A percentile compares a stretch with the other conserved stretches of the same genome.
phyloP scores from a whole-genome alignment of 1,140 invertebrate genomes.

The Drosophila arawakana region DNA sequence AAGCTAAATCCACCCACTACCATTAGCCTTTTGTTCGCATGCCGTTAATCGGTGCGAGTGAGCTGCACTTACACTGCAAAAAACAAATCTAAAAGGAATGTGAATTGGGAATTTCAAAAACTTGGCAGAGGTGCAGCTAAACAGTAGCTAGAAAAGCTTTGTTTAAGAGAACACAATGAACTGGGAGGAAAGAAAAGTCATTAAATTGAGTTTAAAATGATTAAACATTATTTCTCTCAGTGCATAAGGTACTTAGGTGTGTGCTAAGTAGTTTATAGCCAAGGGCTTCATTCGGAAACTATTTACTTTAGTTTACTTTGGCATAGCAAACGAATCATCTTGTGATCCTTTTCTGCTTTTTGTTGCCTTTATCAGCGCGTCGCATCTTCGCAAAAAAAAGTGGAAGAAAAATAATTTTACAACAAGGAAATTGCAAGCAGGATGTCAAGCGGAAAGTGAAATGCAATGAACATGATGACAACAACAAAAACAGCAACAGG shows the following conservation, averaged over 20 bases:
- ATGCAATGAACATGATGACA: conserved; percentile 66
- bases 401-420: conserved; percentile 65
- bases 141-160: too few species aligned
- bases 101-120: neutral
- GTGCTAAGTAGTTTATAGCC: conserved; percentile 20
- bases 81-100: neutral
- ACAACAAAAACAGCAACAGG: conserved; percentile 29
- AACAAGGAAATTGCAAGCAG: conserved; percentile 76
- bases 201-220: too few species aligned
- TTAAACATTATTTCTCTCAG: too few species aligned
- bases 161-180: too few species aligned
- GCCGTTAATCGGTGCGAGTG: conserved; percentile 25
- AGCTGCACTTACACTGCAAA: neutral
- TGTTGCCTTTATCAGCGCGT: conserved; percentile 59
- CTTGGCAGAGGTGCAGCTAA: too few species aligned
- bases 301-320: conserved; percentile 69
- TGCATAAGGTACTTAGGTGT: neutral
- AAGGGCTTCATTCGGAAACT: conserved; percentile 44
- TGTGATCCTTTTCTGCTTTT: conserved; percentile 5
- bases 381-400: conserved; percentile 26
- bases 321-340: conserved; percentile 27
- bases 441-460: conserved; percentile 76
- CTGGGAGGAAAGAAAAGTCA: too few species aligned
- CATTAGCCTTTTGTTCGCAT: conserved; percentile 26
- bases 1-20: neutral